These are phyloP conservation scores for Conus betulinus DNA, from an alignment of 1,140 invertebrate genomes.

Conservation along the genomic window DNA sequence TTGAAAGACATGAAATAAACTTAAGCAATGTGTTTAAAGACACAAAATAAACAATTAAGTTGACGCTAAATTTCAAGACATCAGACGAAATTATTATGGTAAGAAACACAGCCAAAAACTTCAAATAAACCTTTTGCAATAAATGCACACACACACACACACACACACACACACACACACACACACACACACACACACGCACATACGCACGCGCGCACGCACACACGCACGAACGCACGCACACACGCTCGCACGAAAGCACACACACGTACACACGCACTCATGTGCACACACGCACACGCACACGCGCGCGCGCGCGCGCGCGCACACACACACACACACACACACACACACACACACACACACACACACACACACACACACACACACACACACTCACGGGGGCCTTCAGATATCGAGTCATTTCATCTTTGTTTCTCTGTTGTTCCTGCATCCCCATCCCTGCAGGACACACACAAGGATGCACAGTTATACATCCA, in stretches of 20 bases:
- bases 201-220: not conserved
- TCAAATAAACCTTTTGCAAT: not conserved
- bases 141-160: not conserved
- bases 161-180: not conserved
- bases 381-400: slow-evolving; percentile 46
- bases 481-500: not conserved
- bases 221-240: too few species aligned
- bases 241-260: too few species aligned
- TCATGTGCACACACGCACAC: too few species aligned
- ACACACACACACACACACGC: not conserved
- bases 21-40: too few species aligned
- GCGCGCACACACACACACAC: not conserved
- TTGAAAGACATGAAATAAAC: too few species aligned
- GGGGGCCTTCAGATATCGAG: slow-evolving; percentile 48
- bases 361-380: not conserved
- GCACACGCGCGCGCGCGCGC: too few species aligned
- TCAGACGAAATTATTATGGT: too few species aligned
- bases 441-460: slow-evolving; percentile 55
- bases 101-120: too few species aligned
- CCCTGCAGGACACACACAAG: slow-evolving; percentile 44
- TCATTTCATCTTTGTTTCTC: slow-evolving; percentile 54
- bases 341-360: not conserved
- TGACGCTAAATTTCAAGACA: too few species aligned
- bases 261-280: not conserved
- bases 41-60: too few species aligned